phyloP scores from a whole-genome alignment of 2,888 invertebrate genomes.

The Exocentrus adspersus region DNA sequence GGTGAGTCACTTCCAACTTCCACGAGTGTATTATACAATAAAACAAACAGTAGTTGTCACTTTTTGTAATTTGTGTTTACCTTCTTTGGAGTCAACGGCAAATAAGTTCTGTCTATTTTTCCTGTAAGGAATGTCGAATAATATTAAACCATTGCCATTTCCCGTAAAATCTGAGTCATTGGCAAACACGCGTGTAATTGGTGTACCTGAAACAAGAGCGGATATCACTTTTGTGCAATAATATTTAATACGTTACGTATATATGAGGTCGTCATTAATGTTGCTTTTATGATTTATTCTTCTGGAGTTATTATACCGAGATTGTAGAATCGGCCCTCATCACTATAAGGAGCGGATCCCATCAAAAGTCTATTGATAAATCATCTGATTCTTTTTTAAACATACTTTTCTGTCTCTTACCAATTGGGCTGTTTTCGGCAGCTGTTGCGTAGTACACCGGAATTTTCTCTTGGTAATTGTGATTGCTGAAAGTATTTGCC shows the following conservation, averaged over 20 bases:
- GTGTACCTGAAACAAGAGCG: conserved; percentile 59
- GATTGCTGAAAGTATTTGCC: conserved; percentile 64
- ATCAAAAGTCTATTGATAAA: background rate
- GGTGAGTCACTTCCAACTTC: too few relatives aligned
- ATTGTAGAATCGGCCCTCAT: too few relatives aligned
- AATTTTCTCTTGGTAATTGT: conserved; percentile 68
- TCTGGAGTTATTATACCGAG: too few relatives aligned
- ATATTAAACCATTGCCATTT: conserved; percentile 86
- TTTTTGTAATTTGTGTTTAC: too few relatives aligned
- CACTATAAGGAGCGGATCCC: too few relatives aligned
- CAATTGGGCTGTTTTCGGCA: conserved; percentile 79
- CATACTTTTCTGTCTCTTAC: too few relatives aligned
- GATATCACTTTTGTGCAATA: background rate
- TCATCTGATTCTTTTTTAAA: background rate
- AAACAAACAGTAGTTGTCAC: background rate
- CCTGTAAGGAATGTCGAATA: conserved; percentile 78
- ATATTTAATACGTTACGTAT: conserved; percentile 1
- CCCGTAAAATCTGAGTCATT: conserved; percentile 87
- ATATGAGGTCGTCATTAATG: too few relatives aligned
- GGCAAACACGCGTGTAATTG: conserved; percentile 80
- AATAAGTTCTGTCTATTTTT: conserved; percentile 74
- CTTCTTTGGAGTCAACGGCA: conserved; percentile 86
- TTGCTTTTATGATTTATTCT: too few relatives aligned
- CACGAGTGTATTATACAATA: background rate
- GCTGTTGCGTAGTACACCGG: conserved; percentile 82